A percentile compares a stretch with the other conserved stretches of the same genome.
Evolutionary conservation across 2,113 vertebrate genomes (phyloP).

Genomic region (Micronycteris hirsuta): DNA sequence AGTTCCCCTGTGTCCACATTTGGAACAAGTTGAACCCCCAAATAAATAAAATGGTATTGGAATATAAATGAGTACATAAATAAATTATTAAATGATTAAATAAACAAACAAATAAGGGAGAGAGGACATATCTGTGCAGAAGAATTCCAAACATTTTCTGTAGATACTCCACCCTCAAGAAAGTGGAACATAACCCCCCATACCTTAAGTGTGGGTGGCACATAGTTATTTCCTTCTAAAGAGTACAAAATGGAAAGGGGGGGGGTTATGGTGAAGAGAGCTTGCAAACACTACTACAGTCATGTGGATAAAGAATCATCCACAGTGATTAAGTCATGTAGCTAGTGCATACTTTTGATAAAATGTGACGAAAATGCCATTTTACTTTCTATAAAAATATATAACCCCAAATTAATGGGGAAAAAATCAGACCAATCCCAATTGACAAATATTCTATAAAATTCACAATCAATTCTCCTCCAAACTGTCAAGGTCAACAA

Average conservation of each 20-base stretch:
- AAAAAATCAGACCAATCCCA: neutral
- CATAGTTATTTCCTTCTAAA: neutral
- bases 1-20: neutral
- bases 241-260: neutral
- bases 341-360: neutral
- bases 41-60: neutral
- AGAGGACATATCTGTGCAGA: neutral
- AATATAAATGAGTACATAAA: neutral
- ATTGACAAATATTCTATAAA: neutral
- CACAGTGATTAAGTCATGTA: too few species aligned
- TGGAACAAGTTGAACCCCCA: neutral
- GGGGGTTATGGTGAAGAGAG: neutral
- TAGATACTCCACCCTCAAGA: neutral
- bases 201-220: neutral
- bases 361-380: neutral
- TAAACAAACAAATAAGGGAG: neutral
- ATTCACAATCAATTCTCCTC: neutral
- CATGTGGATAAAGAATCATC: neutral
- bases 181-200: neutral
- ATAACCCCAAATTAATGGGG: neutral
- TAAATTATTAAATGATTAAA: too few species aligned
- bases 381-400: neutral
- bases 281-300: neutral
- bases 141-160: neutral
- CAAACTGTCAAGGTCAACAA: neutral